A percentile compares a stretch with the other conserved stretches of the same genome.
Evolutionary conservation across 2,113 vertebrate genomes (phyloP).

Genomic region (Eptesicus fuscus): DNA sequence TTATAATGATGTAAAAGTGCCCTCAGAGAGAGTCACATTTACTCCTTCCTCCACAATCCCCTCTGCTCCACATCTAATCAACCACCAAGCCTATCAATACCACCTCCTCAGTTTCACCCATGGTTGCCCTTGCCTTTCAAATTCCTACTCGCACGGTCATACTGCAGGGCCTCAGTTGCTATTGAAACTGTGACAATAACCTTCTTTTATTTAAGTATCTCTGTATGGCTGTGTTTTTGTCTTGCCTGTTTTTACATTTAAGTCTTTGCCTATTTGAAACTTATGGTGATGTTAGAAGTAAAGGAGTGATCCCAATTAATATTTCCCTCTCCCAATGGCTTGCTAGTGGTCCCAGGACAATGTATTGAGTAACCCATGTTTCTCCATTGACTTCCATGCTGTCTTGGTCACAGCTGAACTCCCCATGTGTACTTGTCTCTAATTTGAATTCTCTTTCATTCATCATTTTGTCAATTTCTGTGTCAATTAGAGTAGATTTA

Average conservation of each 20-base stretch:
- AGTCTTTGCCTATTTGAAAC: not conserved
- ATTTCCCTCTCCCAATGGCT: not conserved
- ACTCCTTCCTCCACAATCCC: not conserved
- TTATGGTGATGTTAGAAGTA: not conserved
- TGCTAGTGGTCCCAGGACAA: not conserved
- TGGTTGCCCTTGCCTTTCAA: not conserved
- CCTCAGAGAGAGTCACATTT: not conserved
- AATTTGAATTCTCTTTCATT: not conserved
- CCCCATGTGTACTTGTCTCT: not conserved
- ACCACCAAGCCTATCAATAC: accelerated
- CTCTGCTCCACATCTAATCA: no score
- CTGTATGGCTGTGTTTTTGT: not conserved
- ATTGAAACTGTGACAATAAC: not conserved
- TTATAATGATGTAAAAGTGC: not conserved
- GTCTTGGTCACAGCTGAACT: not conserved
- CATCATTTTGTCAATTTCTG: not conserved
- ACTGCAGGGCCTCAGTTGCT: not conserved
- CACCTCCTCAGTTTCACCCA: not conserved
- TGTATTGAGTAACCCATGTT: not conserved
- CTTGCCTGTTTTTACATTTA: not conserved
- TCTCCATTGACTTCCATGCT: not conserved
- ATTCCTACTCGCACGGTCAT: no score
- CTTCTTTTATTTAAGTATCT: not conserved
- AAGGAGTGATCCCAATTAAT: not conserved
- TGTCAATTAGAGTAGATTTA: not conserved